Conservation (phyloP, 2,888 invertebrate species). For the Trissoscelio sp. region DNA sequence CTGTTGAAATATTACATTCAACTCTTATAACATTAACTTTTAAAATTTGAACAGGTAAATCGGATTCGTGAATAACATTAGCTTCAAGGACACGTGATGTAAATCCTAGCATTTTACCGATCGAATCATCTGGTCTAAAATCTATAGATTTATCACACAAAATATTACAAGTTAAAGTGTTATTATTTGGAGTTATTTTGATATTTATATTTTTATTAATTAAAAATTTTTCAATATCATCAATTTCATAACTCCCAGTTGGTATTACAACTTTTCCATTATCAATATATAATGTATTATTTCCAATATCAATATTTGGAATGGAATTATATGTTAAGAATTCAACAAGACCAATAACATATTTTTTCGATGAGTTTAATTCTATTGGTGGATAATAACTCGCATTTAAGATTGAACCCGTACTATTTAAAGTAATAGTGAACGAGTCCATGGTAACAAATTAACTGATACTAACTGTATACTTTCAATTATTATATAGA, state of each 20-base stretch:
- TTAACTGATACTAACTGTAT: background rate
- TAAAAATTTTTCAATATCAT: slow-evolving; percentile 73
- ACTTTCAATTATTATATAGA: background rate
- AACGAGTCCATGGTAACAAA: background rate
- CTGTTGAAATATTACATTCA: slow-evolving; percentile 52
- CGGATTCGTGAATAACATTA: slow-evolving; percentile 25
- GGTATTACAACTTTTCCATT: slow-evolving; percentile 69
- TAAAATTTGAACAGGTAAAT: slow-evolving; percentile 43
- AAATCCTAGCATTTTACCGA: slow-evolving; percentile 62
- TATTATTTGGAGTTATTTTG: slow-evolving; percentile 53
- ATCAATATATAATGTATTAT: slow-evolving; percentile 35
- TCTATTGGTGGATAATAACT: background rate
- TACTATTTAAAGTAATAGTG: background rate
- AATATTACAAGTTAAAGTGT: slow-evolving; percentile 53
- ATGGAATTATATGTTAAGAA: slow-evolving; percentile 74
- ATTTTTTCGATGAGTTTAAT: slow-evolving; percentile 66
- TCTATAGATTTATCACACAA: slow-evolving; percentile 42
- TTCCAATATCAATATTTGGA: slow-evolving; percentile 72
- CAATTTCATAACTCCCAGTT: slow-evolving; percentile 76
- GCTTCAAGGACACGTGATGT: slow-evolving; percentile 47
- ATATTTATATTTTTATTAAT: slow-evolving; percentile 34
- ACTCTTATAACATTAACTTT: slow-evolving; percentile 47
- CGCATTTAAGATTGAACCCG: background rate
- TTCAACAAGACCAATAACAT: slow-evolving; percentile 51
- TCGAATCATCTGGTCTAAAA: slow-evolving; percentile 47